A percentile compares a stretch with the other conserved stretches of the same genome.
Conservation (phyloP, 2,113 vertebrate genomes). For the Nannospalax galili region DNA sequence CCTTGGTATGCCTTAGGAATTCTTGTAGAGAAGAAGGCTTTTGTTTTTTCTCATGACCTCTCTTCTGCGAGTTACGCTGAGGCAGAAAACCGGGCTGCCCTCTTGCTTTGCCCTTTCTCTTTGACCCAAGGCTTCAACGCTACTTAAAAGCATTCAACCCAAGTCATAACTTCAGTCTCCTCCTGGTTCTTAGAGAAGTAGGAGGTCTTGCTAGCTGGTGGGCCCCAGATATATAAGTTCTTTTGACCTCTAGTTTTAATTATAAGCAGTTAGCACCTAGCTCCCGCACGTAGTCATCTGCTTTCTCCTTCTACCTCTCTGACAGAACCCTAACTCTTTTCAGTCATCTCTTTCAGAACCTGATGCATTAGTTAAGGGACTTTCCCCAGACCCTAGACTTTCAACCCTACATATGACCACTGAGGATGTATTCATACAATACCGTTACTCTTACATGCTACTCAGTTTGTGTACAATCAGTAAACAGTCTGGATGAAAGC, state of each 20-base stretch:
- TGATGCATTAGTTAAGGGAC: not conserved
- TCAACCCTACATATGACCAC: not conserved
- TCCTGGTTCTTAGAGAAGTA: not conserved
- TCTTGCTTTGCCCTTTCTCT: not conserved
- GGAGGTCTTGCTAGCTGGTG: not conserved
- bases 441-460: not conserved
- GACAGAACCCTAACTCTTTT: not conserved
- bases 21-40: not conserved
- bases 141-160: not conserved
- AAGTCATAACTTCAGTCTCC: not conserved
- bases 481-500: not conserved
- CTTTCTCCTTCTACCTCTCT: not conserved
- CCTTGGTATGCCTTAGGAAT: not conserved
- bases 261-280: not conserved
- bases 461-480: not conserved
- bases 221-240: not conserved
- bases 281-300: not conserved
- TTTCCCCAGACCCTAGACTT: not conserved
- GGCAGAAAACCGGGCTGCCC: not conserved
- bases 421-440: not conserved
- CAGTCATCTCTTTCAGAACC: not conserved
- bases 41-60: not conserved
- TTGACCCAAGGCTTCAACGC: not conserved
- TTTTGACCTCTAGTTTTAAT: not conserved
- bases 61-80: not conserved